A percentile compares a stretch with the other conserved stretches of the same genome.
phyloP scores from a whole-genome alignment of 2,113 vertebrate species.

The Alexandromys fortis region DNA sequence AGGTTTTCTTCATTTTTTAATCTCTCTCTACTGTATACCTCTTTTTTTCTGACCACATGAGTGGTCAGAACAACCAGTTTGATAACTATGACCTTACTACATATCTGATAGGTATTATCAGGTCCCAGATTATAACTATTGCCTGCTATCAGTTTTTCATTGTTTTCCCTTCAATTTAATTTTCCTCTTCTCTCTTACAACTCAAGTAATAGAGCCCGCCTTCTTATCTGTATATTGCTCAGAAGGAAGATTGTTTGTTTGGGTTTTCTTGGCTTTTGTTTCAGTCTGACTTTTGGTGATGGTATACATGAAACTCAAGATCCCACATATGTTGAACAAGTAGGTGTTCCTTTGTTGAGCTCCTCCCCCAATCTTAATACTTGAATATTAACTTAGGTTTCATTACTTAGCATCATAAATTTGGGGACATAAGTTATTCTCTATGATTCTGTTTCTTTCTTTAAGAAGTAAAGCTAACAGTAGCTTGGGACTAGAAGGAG shows the following conservation, averaged over 20 bases:
- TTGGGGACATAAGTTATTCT: not conserved
- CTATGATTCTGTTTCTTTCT: slow-evolving; percentile 11
- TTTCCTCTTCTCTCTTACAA: not conserved
- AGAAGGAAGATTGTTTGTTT: not conserved
- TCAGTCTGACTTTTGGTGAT: not conserved
- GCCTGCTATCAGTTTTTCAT: slow-evolving; percentile 9
- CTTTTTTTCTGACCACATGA: too few relatives aligned
- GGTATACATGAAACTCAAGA: not conserved
- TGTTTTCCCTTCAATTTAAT: not conserved
- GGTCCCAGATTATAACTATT: not conserved
- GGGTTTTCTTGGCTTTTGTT: not conserved
- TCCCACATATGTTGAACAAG: not conserved
- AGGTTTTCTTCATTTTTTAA: too few relatives aligned
- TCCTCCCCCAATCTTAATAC: not conserved
- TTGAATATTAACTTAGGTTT: not conserved
- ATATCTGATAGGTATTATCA: not conserved
- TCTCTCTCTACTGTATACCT: too few relatives aligned
- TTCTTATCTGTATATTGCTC: not conserved
- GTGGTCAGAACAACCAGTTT: not conserved
- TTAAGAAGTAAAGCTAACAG: not conserved
- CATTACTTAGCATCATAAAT: not conserved
- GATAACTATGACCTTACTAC: not conserved
- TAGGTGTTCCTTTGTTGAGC: not conserved
- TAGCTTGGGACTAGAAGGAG: not conserved
- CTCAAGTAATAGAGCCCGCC: not conserved